Percentiles rank a stretch among this genome's conserved stretches.
Evolutionary conservation across 1,140 invertebrate genomes (phyloP).

Genomic region (Tribolium madens): DNA sequence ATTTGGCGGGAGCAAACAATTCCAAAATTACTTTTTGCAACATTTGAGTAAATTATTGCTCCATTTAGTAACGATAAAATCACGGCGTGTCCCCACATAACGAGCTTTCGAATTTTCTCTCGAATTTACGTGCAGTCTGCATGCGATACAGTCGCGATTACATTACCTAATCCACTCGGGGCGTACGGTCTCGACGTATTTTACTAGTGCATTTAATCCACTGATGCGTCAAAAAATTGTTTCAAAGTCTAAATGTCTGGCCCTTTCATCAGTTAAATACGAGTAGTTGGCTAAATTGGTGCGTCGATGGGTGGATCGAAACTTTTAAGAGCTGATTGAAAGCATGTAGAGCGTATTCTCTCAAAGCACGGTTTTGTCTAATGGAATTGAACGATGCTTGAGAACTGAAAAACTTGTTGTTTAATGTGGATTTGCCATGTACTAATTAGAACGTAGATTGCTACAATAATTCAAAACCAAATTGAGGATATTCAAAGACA

Average conservation of each 20-base stretch:
- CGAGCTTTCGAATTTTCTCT: not conserved
- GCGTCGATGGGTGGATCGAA: not conserved
- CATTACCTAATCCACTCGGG: not conserved
- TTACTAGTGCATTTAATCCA: not conserved
- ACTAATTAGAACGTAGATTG: not conserved
- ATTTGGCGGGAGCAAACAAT: not conserved
- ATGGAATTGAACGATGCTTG: not conserved
- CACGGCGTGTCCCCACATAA: not conserved
- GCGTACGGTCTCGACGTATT: not conserved
- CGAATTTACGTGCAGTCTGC: not conserved
- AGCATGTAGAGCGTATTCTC: not conserved
- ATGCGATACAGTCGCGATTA: conserved; percentile 1
- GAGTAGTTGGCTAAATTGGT: not conserved
- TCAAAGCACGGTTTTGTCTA: not conserved
- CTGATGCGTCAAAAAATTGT: not conserved
- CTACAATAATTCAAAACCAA: no score
- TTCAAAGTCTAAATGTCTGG: not conserved
- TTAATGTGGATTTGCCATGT: not conserved
- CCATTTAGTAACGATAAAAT: conserved; percentile 1
- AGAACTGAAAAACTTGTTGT: no score
- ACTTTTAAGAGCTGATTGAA: not conserved
- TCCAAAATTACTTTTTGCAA: not conserved
- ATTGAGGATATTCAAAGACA: not conserved
- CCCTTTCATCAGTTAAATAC: not conserved
- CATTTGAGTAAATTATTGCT: not conserved